Percentiles rank a stretch among this genome's conserved stretches.
Conservation (phyloP, 1,140 invertebrate genomes). For the Scaptomyza graminum region DNA sequence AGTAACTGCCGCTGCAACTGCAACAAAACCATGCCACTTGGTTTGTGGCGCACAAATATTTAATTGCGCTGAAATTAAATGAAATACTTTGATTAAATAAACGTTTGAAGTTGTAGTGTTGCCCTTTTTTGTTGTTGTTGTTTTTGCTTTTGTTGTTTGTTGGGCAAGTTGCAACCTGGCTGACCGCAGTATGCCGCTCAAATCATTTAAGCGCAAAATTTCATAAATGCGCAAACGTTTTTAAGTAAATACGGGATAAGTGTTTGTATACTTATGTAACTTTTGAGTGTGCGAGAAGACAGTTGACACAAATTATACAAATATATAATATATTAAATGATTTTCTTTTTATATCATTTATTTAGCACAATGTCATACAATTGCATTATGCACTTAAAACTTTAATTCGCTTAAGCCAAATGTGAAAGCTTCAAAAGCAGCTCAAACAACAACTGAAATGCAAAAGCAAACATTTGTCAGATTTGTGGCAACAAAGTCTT, state of each 20-base stretch:
- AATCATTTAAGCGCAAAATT: conserved; percentile 58
- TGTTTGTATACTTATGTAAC: background rate
- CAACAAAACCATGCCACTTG: conserved; percentile 55
- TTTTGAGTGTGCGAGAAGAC: no score
- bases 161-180: conserved; percentile 25
- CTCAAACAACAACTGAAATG: no score
- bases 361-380: background rate
- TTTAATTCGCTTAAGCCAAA: background rate
- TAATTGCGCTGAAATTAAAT: conserved; percentile 68
- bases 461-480: no score
- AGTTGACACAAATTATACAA: background rate
- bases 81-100: conserved; percentile 31
- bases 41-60: conserved; percentile 63
- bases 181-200: conserved; percentile 26
- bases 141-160: background rate
- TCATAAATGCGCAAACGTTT: conserved; percentile 49
- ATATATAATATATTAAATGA: background rate
- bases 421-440: no score
- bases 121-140: background rate
- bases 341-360: background rate
- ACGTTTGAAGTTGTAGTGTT: conserved; percentile 35
- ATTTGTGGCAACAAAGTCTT: no score
- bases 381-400: background rate
- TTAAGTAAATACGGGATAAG: conserved; percentile 55
- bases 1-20: conserved; percentile 21